A percentile compares a stretch with the other conserved stretches of the same genome.
These are phyloP conservation scores for Fabriciana adippe DNA, from an alignment of 2,888 invertebrate genomes.

Conservation along the genomic window DNA sequence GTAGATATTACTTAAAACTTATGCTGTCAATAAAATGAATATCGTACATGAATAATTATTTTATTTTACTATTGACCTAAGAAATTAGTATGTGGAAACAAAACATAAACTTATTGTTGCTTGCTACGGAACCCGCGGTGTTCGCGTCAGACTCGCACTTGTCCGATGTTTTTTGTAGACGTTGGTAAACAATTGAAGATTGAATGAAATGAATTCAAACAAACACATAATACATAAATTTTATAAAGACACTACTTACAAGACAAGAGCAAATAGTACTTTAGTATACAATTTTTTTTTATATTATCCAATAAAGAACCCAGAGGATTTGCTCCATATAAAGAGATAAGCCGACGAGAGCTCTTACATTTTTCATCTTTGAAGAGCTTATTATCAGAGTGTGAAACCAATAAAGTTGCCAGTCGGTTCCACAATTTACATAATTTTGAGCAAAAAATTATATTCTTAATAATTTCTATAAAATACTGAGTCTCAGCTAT, in stretches of 20 bases:
- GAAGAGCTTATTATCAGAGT: slow-evolving; percentile 26
- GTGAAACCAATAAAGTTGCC: slow-evolving; percentile 19
- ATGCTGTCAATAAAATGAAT: no score
- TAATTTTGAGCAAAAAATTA: not conserved
- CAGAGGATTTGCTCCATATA: slow-evolving; percentile 19
- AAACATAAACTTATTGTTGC: not conserved
- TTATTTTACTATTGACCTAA: no score
- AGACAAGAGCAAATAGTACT: slow-evolving; percentile 1
- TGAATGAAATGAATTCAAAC: not conserved
- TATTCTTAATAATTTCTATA: no score
- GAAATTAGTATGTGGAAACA: not conserved
- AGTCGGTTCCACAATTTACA: not conserved
- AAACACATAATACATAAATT: no score
- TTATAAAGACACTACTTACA: no score
- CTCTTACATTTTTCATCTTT: slow-evolving; percentile 29
- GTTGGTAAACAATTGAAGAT: no score
- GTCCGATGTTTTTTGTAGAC: no score
- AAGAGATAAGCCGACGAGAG: slow-evolving; percentile 27
- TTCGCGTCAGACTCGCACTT: no score
- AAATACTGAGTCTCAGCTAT: no score
- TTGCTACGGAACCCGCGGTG: no score
- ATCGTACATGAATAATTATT: no score
- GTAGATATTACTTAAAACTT: no score
- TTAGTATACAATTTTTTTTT: slow-evolving; percentile 16
- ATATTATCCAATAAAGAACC: slow-evolving; percentile 22